These are phyloP conservation scores for Hypocryptadius cinnamomeus DNA, from an alignment of 2,113 vertebrate genomes.

Conservation along the genomic window DNA sequence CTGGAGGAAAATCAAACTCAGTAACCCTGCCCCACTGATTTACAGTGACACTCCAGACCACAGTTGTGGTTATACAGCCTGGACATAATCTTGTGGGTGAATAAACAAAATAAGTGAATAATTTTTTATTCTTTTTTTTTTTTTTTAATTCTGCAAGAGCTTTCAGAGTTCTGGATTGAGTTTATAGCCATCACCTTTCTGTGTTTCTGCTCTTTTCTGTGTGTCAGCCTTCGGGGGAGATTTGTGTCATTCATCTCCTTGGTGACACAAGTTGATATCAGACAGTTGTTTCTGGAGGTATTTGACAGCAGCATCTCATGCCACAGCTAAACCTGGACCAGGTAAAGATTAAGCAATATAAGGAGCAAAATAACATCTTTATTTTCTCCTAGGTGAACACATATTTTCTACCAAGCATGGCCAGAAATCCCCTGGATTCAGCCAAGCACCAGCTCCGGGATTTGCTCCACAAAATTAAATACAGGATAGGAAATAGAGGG, in stretches of 20 bases:
- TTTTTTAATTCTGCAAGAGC: background rate
- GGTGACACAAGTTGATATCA: background rate
- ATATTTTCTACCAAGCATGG: background rate
- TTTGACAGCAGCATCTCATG: background rate
- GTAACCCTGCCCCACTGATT: background rate
- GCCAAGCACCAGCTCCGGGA: background rate
- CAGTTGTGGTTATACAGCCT: background rate
- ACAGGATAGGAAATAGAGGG: background rate
- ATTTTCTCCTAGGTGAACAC: background rate
- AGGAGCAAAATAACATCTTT: background rate
- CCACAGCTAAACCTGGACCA: background rate
- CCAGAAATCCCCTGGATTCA: background rate
- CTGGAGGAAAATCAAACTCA: background rate
- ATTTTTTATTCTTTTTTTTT: too few relatives aligned
- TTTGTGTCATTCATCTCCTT: background rate
- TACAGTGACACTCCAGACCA: accelerated
- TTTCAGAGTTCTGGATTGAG: background rate
- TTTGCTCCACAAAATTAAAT: background rate
- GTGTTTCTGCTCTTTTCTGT: background rate
- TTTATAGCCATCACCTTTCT: background rate
- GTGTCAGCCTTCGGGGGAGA: background rate
- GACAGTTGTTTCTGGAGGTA: background rate
- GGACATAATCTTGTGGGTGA: background rate
- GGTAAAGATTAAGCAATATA: background rate
- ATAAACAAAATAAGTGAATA: background rate